phyloP scores from a whole-genome alignment of 1,140 invertebrate genomes.

The Galleria mellonella region DNA sequence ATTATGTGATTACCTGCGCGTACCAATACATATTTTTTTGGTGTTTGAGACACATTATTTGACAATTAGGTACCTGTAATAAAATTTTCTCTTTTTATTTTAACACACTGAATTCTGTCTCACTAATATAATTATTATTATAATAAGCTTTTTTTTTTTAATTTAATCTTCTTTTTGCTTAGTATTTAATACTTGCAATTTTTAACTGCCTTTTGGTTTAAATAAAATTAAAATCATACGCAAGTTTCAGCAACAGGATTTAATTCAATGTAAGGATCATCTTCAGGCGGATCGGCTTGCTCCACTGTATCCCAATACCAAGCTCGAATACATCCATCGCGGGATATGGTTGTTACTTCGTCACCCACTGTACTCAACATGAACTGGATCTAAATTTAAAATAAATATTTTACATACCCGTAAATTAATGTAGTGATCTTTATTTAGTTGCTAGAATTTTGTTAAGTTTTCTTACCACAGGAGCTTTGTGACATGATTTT shows the following conservation, averaged over 20 bases:
- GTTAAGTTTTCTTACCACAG: conserved; percentile 76
- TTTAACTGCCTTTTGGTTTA: no score
- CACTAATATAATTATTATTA: no score
- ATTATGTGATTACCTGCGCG: conserved; percentile 77
- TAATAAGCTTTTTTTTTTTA: no score
- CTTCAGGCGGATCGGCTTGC: conserved; percentile 84
- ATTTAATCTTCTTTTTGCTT: no score
- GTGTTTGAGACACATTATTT: conserved; percentile 66
- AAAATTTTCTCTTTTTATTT: conserved; percentile 6
- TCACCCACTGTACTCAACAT: conserved; percentile 55
- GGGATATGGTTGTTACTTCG: conserved; percentile 79
- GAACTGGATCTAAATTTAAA: conserved; percentile 45
- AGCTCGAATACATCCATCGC: conserved; percentile 87
- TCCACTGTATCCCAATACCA: conserved; percentile 94
- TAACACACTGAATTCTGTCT: no score
- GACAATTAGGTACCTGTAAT: conserved; percentile 73
- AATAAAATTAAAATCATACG: conserved; percentile 28
- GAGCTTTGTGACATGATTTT: conserved; percentile 82
- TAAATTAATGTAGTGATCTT: no score
- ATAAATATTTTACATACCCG: no score
- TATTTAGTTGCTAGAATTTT: no score
- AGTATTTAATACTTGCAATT: no score
- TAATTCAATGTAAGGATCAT: conserved; percentile 85
- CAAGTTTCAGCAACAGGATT: conserved; percentile 87
- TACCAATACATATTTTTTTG: conserved; percentile 78